Base-by-base conservation (phyloP, 2,797 vertebrate genomes). In the Poecile montanus region DNA sequence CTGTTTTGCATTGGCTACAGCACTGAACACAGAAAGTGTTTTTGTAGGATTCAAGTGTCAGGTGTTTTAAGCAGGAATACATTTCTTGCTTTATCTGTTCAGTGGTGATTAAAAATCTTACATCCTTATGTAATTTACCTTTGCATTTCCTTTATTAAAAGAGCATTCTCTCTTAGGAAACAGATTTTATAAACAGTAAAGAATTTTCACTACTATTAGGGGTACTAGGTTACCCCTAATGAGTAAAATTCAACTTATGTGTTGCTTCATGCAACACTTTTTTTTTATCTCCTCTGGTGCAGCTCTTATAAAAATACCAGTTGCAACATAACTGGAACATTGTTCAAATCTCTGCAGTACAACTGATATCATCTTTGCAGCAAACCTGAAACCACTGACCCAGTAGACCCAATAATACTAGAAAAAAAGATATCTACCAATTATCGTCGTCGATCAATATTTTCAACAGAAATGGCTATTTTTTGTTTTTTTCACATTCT, bases 1-100 rank as follows among this genome's bases (percentile, higher is more conserved):
- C 4, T 53, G 34, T 34, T 73, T 91, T 1, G 0, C 6, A 6
- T 2, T 51, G n/a, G 45, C 22, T 34, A 42, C 3, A 3, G 16
- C 23, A 82, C 18, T 50, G n/a, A 60, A 78, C 27, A 51, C 3
- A 77, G 66, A 53, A 86, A 48, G 1, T 32, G 18, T 5, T 78
- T 80, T 50, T 60, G 8, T 11, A 72, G 32, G 32, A 63, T 40
- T 67, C n/a, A 25, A 67, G 15, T 14, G 32, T 67, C 36, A 74
- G 25, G 10, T 38, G 20, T 73, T 85, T 54, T 32, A 58, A 62
- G 29, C 36, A 78, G 30, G 5, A 85, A 71, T n/a, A 30, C 0
- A 3, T 73, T 65, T 45, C 7, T 54, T 30, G 51, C 7, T 58
- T 65, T 50, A 80, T 42, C 21, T 34, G 4, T 16, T 85, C 4